These are phyloP conservation scores for Alethe castanea DNA, from an alignment of 2,113 vertebrate species.

Conservation along the genomic window DNA sequence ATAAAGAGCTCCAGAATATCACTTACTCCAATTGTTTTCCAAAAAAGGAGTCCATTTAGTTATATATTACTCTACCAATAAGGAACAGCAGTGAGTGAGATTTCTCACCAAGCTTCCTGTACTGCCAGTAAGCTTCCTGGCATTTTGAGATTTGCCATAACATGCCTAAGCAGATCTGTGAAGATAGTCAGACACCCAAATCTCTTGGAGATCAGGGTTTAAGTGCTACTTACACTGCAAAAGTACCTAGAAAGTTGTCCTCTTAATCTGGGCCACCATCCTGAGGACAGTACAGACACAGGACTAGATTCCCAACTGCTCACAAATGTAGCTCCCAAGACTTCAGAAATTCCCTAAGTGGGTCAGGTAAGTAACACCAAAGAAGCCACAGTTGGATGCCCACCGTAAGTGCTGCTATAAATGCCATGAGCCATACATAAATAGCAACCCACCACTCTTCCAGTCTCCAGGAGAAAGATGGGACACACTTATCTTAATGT, in stretches of 20 bases:
- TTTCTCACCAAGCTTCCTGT: background rate
- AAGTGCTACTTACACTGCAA: conserved; percentile 23
- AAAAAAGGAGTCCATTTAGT: background rate
- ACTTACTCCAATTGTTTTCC: background rate
- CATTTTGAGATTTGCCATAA: conserved; percentile 27
- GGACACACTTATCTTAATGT: background rate
- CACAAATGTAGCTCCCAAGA: background rate
- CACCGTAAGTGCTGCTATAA: background rate
- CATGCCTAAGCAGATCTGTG: conserved; percentile 19
- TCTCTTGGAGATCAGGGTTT: conserved; percentile 24
- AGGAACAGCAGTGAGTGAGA: background rate
- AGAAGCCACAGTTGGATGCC: background rate
- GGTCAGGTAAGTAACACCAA: background rate
- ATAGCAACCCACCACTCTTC: background rate
- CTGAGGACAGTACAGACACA: background rate
- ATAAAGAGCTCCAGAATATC: background rate
- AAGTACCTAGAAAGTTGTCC: conserved; percentile 47
- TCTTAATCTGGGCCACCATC: background rate
- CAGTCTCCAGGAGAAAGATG: background rate
- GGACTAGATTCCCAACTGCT: background rate
- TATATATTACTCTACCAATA: background rate
- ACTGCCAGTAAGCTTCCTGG: background rate
- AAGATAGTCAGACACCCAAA: background rate
- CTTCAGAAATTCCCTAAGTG: background rate
- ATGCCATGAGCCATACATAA: background rate